Evolutionary conservation across 2,888 invertebrate genomes (phyloP), one percentile per base, ranked within the genome.

Genomic region (Cecidostiba fungosa): DNA sequence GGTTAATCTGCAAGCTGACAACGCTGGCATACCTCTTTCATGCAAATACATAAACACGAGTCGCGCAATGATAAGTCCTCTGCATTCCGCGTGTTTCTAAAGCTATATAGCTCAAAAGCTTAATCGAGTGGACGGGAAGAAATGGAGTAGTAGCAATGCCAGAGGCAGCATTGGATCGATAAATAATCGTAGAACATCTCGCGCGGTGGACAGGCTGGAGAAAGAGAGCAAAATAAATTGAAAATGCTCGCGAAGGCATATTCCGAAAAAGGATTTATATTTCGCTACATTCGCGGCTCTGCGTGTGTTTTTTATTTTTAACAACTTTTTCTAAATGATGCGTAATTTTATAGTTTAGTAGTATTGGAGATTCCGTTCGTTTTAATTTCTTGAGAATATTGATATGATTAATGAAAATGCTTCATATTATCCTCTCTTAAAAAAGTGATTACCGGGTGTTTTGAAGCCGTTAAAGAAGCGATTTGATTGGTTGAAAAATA

Each of bases 21-120:
- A 47, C 12, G 16, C 23, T 36, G 47, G n/a, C n/a, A n/a, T n/a
- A n/a, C n/a, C n/a, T n/a, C n/a, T 12, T 1, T 43, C 16, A 5
- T 74, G 39, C 76, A 79, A 85, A 85, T 59, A 77, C 39, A 83
- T 79, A 85, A 86, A 83, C 74, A 79, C 50, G 54, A n/a, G 59
- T 32, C 32, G 6, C 6, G 43, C 36, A 50, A 82, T 74, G 74
- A 83, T 85, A 76, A 74, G 78, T 69, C 36, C 29, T 66, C 69
- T 10, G 72, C 50, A 72, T 72, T 47, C 19, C 39, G 59, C 70
- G 72, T 70, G 70, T 62, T 70, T 73, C 59, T 76, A 50, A 43
- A 80, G 80, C 0, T 29, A 26, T 54, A 62, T 66, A 19, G 12
- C 29, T 29, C 54, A 19, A 77, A 82, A 82, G 82, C 82, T 82